These are phyloP conservation scores for Volucella bombylans DNA, from an alignment of 2,888 invertebrate species.

Conservation along the genomic window DNA sequence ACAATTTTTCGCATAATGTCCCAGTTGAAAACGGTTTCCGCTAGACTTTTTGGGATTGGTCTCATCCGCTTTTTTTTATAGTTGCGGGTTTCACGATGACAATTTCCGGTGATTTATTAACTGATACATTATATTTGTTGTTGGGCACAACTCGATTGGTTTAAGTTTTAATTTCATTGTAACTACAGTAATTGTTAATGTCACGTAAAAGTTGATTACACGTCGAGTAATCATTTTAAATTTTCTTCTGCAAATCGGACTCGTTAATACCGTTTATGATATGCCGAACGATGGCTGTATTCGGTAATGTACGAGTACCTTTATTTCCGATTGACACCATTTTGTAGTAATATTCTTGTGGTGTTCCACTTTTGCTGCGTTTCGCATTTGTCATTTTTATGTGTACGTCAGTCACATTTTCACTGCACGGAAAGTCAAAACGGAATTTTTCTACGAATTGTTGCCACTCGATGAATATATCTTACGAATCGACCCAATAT, in stretches of 20 bases:
- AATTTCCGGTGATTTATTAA: neutral
- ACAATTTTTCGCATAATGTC: slow-evolving; percentile 43
- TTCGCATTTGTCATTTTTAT: slow-evolving; percentile 48
- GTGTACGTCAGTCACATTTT: slow-evolving; percentile 50
- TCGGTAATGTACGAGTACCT: slow-evolving; percentile 21
- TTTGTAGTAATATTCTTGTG: slow-evolving; percentile 47
- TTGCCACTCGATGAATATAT: slow-evolving; percentile 60
- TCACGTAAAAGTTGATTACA: slow-evolving; percentile 43
- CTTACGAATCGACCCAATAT: slow-evolving; percentile 62
- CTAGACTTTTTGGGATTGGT: neutral
- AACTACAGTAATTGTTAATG: slow-evolving; percentile 36
- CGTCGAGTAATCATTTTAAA: slow-evolving; percentile 30
- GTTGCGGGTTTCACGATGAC: neutral
- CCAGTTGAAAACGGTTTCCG: slow-evolving; percentile 32
- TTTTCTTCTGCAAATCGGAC: slow-evolving; percentile 33
- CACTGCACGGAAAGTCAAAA: slow-evolving; percentile 36
- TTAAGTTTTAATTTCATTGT: slow-evolving; percentile 21
- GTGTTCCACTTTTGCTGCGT: slow-evolving; percentile 39
- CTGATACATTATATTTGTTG: no score
- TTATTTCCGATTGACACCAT: slow-evolving; percentile 48
- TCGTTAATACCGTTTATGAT: slow-evolving; percentile 54
- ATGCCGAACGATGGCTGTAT: slow-evolving; percentile 34
- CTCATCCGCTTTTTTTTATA: neutral
- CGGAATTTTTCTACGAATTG: slow-evolving; percentile 41
- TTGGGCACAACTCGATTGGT: no score